These are phyloP conservation scores for Cinclus mexicanus DNA, from an alignment of 2,113 vertebrate genomes.

Conservation along the genomic window DNA sequence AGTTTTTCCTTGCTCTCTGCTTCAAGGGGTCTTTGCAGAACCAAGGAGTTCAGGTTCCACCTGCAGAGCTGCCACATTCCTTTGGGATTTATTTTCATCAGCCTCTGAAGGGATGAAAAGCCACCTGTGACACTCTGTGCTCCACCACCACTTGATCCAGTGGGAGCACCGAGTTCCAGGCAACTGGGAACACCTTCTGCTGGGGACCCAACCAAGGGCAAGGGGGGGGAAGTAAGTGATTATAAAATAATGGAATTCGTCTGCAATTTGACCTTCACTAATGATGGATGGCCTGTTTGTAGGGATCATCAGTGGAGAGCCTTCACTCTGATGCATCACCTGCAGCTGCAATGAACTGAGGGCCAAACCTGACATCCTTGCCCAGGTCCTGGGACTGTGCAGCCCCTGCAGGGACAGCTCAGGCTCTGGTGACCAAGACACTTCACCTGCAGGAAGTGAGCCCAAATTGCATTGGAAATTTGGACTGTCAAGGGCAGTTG, in stretches of 20 bases:
- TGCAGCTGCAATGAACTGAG: not conserved
- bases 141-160: fast-evolving
- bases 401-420: not conserved
- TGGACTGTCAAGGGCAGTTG: not conserved
- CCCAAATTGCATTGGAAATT: not conserved
- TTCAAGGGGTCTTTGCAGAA: not conserved
- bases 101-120: not conserved
- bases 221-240: not conserved
- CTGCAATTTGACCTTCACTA: conserved; percentile 50
- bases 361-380: not conserved
- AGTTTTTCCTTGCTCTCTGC: not conserved
- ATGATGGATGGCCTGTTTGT: conserved; percentile 48
- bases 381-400: not conserved
- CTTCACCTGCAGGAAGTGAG: not conserved
- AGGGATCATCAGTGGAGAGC: not conserved
- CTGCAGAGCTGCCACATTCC: not conserved
- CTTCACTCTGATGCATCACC: not conserved
- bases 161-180: not conserved
- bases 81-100: not conserved
- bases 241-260: conserved; percentile 55
- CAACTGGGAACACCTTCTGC: not conserved
- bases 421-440: not conserved
- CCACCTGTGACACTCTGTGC: fast-evolving
- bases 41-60: not conserved
- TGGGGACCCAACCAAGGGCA: not conserved